Base-by-base conservation (phyloP, 37 sponge, comb jelly and placozoan genomes). In the Beroe ovata region DNA sequence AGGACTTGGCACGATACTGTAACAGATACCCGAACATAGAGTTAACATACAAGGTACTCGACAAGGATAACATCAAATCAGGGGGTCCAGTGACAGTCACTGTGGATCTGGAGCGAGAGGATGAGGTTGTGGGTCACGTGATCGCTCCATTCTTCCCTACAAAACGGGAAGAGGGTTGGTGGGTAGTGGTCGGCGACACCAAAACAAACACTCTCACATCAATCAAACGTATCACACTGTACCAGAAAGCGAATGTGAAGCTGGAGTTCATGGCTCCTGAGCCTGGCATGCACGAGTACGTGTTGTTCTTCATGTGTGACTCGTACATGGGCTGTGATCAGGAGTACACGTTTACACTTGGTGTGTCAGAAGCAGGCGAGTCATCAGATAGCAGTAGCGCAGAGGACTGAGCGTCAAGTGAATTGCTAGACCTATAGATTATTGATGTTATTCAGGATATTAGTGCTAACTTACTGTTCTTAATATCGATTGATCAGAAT, bases 291-390 rank as follows among this genome's bases (percentile, higher is more conserved):
- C 90, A 95, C 91, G 95, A 94, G 39, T 96, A 94, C 91, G 90
- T 81, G 34, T 94, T 98, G 39, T 98, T 94, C 92, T 94, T 96
- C 90, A 98, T 98, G 99, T 94, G 96, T 72, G 99, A 98, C 88
- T 95, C 95, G 18, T 98, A 98, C 90, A 91, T 98, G 92, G 99
- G 99, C 40, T 95, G 96, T 91, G 99, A 98, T 64, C 99, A 98
- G 72, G 99, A 98, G 90, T 96, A 95, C 71, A 69, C 92, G 61
- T 93, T 98, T 91, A 88, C 88, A 25, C 72, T 97, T 38, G 88
- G 66, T 21, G 94, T 95, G 60, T 16, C 34, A 1, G 91, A 89
- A 59, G 91, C 38, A 40, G 89, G 21, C 4, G 91, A 90, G 84
- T 77, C 84, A 19, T 77, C 84, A 38, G 84, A 77, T 1, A 66